Evolutionary conservation across 1,140 invertebrate species (phyloP), one percentile per base, ranked within the genome.

Genomic region (Hycleus phaleratus): DNA sequence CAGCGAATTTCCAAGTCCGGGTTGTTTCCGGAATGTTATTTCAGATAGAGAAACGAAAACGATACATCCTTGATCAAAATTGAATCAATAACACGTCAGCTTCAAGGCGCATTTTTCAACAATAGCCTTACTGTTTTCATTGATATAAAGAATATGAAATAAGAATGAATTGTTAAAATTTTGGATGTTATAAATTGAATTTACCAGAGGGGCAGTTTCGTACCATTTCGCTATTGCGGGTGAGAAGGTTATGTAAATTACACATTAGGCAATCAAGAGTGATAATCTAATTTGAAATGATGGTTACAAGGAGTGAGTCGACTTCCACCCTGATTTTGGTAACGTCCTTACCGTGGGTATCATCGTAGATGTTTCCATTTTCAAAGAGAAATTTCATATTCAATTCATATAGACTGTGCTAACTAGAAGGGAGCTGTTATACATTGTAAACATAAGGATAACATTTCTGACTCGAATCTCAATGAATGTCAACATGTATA

Each of bases 311-410:
- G 49, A 26, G 48, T 42, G 47, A 10, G 24, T 32, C 25, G 44
- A n/a, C 48, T 26, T 38, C 48, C 52, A 55, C 46, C 52, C 9
- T 42, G 5, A 42, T 10, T 4, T 4, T 10, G 40, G 10, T 8
- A 11, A 42, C 10, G 40, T n/a, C 11, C 9, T 10, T n/a, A 42
- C 40, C 18, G 18, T 18, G 18, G 4, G 40, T 42, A 11, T 42
- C 9, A 9, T 11, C 9, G 11, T 42, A 11, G 9, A 42, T 6
- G 10, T 42, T n/a, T 42, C 9, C 40, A 42, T 42, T 49, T 50
- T 61, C 55, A 57, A 61, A 61, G 56, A 49, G 49, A 61, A 57
- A 58, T 58, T 61, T 56, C 55, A 61, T 61, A 61, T 61, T 61
- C 55, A 61, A 61, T 61, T 61, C 59, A 57, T 61, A 61, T 32